Evolutionary conservation across 1,140 invertebrate species (phyloP), one percentile per base, ranked within the genome.

Genomic region (Gryllus bimaculatus): DNA sequence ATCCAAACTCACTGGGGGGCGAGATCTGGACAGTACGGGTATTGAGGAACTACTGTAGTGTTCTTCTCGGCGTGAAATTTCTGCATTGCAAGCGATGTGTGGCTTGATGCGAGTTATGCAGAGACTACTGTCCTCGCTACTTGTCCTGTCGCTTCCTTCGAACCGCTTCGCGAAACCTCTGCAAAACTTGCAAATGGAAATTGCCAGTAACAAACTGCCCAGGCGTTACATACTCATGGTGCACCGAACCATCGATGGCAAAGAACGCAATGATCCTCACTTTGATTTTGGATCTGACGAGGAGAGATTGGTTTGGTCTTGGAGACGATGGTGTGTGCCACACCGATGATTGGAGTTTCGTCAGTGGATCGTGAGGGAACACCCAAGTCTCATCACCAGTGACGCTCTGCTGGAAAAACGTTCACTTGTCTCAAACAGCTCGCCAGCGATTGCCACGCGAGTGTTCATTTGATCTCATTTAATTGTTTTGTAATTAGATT

Each of bases 201-300:
- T 81, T 49, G 73, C 78, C 74, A 78, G 18, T 80, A 49, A 76
- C 79, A 75, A 48, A 78, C 77, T 81, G 49, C n/a, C 77, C 80
- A 73, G 73, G 48, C 48, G 73, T 48, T 47, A 54, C 77, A 78
- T 79, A 78, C 75, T 78, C 74, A 74, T 76, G 54, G 74, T 81
- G 78, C n/a, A n/a, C n/a, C n/a, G 75, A 54, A 8, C 81, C 82
- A 49, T 79, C 78, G n/a, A 26, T 74, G 78, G 83, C 81, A 80
- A 85, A 85, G n/a, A 83, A 84, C 79, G 73, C 73, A 82, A 83
- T 83, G 74, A 83, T 77, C 82, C 83, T 84, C 13, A 82, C 82
- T 79, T 85, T 85, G 73, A 83, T 79, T 49, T 82, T 82, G 54
- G 82, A 84, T 48, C 80, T 81, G 79, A 78, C 80, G 78, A 79